phyloP scores from a whole-genome alignment of 2,797 vertebrate species.

The Taenioides sp. region DNA sequence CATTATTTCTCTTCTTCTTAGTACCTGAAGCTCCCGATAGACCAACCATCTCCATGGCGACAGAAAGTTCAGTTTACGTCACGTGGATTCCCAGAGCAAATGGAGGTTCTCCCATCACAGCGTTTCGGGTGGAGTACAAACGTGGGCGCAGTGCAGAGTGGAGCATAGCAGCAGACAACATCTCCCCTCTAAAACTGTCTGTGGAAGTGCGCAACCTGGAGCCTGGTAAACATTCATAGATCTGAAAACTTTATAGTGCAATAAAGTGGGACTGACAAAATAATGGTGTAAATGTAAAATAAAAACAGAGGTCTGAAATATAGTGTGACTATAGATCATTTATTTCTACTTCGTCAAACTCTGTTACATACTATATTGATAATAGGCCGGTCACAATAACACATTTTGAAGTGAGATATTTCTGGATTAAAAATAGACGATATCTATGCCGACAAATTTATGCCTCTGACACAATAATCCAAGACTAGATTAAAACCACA shows the following conservation, averaged over 20 bases:
- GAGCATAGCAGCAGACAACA: slow-evolving; percentile 88
- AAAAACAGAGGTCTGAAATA: slow-evolving; percentile 3
- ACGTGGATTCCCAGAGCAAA: slow-evolving; percentile 97
- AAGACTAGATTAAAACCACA: too few species aligned
- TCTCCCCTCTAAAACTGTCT: slow-evolving; percentile 93
- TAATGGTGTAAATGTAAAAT: background rate
- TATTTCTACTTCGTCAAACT: too few species aligned
- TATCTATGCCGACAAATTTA: too few species aligned
- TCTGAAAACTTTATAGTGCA: background rate
- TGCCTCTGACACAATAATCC: too few species aligned
- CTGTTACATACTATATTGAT: background rate
- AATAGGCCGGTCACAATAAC: background rate
- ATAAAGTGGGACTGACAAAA: slow-evolving; percentile 11
- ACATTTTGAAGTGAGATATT: too few species aligned
- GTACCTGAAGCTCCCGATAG: slow-evolving; percentile 94
- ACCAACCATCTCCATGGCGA: slow-evolving; percentile 90
- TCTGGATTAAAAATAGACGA: too few species aligned
- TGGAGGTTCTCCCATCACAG: slow-evolving; percentile 93
- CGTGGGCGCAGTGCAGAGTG: slow-evolving; percentile 84
- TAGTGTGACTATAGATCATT: background rate
- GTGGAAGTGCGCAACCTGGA: slow-evolving; percentile 94
- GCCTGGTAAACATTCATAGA: slow-evolving; percentile 79
- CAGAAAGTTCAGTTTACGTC: slow-evolving; percentile 91
- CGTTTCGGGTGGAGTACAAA: slow-evolving; percentile 93
- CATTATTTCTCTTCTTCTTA: slow-evolving; percentile 33